Conservation (phyloP, 2,888 invertebrate genomes). For the Clusia tigrina region DNA sequence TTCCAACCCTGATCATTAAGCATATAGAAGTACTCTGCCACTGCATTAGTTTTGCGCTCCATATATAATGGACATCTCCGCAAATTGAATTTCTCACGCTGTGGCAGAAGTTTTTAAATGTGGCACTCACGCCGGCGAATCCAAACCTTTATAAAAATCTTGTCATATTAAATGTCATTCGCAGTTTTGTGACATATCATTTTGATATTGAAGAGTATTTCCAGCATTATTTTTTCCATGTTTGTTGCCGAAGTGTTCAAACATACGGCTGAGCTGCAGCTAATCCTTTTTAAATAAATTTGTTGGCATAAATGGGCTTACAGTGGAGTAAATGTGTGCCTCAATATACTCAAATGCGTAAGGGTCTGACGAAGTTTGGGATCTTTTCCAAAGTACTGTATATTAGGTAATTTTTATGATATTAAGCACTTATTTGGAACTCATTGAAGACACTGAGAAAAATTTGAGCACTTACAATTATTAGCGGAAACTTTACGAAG, state of each 20-base stretch:
- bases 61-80: constrained; percentile 42
- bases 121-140: constrained; percentile 29
- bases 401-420: constrained; percentile 48
- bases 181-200: constrained; percentile 3
- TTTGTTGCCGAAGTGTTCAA: constrained; percentile 45
- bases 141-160: constrained; percentile 20
- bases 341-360: constrained; percentile 1
- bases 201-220: too few species aligned
- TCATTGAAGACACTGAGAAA: constrained; percentile 41
- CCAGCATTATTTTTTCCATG: background rate
- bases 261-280: constrained; percentile 55
- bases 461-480: too few species aligned
- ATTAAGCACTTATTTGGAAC: constrained; percentile 55
- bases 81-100: constrained; percentile 49
- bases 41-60: background rate
- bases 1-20: too few species aligned
- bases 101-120: constrained; percentile 29
- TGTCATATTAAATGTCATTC: constrained; percentile 36
- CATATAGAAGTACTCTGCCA: background rate
- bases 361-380: constrained; percentile 31
- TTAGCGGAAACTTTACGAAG: too few species aligned
- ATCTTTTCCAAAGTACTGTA: constrained; percentile 40
- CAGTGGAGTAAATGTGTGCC: background rate
- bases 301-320: constrained; percentile 54
- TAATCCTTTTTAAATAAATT: constrained; percentile 59